Evolutionary conservation across 2,113 vertebrate species (phyloP), one percentile per base, ranked within the genome.

Genomic region (Rhinolophus ferrumequinum): DNA sequence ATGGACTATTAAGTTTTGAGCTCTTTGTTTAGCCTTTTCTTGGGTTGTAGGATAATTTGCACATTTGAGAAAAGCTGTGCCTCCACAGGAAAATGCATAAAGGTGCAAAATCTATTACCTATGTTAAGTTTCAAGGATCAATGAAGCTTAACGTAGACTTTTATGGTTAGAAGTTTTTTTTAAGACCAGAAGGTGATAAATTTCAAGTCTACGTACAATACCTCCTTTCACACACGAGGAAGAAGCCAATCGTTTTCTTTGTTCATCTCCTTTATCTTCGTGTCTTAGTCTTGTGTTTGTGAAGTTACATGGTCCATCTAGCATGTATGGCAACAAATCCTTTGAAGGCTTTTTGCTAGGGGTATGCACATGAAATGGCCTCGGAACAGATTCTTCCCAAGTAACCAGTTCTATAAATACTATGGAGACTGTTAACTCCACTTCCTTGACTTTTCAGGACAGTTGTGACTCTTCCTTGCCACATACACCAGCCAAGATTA

Each of bases 41-140:
- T 94, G 56, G 41, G 28, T 87, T 96, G n/a, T 82, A 88, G 69
- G 9, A 41, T 14, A 60, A 87, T 87, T 95, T 79, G 50, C 72
- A 33, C 72, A 18, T 94, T 96, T 93, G 86, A 73, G 47, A 72
- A 58, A 93, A 86, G 35, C 6, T 73, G 10, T 75, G 66, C 54
- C n/a, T 92, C 28, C 54, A 18, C 2, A n/a, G 73, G 80, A 58
- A 86, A 77, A 52, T 58, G 30, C 47, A 41, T 73, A 38, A 67
- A 83, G 52, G 5, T 28, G 35, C 11, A 76, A 80, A 72, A 72
- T 82, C 67, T 77, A 3, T 75, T 76, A 73, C 2, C 8, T 1
- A 38, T 6, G 58, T 64, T 88, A 52, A 89, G 16, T 73, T 95
- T 90, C 26, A 41, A 80, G 90, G 62, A 70, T 73, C 15, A 83